phyloP scores from a whole-genome alignment of 2,113 vertebrate genomes.

The Emydura subglobosa region DNA sequence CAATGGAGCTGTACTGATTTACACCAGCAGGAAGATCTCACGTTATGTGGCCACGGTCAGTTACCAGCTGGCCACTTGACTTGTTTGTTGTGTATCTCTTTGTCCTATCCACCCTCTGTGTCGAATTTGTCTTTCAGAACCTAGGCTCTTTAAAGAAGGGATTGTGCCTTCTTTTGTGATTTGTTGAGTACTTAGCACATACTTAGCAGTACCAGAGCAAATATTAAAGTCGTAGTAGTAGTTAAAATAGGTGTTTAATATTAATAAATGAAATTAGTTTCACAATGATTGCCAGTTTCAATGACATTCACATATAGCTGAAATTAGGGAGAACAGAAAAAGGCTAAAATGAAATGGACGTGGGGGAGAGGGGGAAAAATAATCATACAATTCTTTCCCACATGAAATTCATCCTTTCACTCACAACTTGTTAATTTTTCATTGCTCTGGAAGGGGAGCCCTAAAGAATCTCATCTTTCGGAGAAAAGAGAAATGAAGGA shows the following conservation, averaged over 20 bases:
- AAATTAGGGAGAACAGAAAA: background rate
- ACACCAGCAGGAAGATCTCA: background rate
- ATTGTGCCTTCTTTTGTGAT: background rate
- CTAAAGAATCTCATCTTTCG: background rate
- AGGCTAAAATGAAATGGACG: background rate
- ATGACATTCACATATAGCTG: background rate
- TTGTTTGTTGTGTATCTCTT: background rate
- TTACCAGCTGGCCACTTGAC: background rate
- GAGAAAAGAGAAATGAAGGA: conserved; percentile 30
- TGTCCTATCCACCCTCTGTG: background rate
- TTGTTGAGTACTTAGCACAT: background rate
- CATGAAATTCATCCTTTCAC: background rate
- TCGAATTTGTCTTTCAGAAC: background rate
- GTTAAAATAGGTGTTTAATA: background rate
- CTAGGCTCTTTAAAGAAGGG: background rate
- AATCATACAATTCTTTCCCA: background rate
- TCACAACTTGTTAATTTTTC: background rate
- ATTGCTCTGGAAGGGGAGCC: conserved; percentile 1
- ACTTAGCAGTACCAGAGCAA: background rate
- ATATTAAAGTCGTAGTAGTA: background rate
- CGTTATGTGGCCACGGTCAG: background rate
- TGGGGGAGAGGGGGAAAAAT: background rate
- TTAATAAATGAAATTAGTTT: background rate
- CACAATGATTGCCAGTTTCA: background rate
- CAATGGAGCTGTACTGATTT: background rate